Conservation (phyloP, 2,888 invertebrate species). For the Fragum fragum region DNA sequence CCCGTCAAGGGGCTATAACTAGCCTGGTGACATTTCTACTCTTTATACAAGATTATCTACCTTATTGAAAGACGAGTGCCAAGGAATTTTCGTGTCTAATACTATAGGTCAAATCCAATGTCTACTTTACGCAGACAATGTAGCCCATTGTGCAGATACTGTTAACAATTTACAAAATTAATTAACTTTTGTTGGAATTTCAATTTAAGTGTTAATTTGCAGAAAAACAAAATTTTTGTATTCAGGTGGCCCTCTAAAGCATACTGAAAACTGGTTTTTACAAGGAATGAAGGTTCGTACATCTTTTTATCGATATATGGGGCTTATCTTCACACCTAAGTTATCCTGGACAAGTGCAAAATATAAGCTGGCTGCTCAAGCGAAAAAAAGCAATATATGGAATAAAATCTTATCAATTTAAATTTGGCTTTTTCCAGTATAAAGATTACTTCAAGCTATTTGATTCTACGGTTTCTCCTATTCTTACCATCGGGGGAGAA, state of each 20-base stretch:
- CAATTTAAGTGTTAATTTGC: background rate
- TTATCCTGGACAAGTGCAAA: background rate
- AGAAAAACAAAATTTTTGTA: background rate
- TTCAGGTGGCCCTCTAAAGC: background rate
- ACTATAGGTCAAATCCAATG: background rate
- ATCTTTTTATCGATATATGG: background rate
- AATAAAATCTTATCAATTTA: background rate
- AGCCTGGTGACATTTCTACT: too few relatives aligned
- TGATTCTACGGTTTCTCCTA: background rate
- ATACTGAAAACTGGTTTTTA: background rate
- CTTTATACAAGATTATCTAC: background rate
- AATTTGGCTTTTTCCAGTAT: background rate
- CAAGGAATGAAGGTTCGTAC: background rate
- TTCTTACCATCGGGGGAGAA: background rate
- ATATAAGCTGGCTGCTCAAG: slow-evolving; percentile 8
- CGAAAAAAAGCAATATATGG: background rate
- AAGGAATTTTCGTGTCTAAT: background rate
- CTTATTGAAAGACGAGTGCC: background rate
- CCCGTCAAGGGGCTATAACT: too few relatives aligned
- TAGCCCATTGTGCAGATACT: too few relatives aligned
- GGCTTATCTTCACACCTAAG: slow-evolving; percentile 4
- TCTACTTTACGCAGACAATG: slow-evolving; percentile 1
- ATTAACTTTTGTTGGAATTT: background rate
- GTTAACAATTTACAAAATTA: background rate
- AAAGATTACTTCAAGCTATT: background rate